phyloP scores from a whole-genome alignment of 2,888 invertebrate species.

The Netelia melanura region DNA sequence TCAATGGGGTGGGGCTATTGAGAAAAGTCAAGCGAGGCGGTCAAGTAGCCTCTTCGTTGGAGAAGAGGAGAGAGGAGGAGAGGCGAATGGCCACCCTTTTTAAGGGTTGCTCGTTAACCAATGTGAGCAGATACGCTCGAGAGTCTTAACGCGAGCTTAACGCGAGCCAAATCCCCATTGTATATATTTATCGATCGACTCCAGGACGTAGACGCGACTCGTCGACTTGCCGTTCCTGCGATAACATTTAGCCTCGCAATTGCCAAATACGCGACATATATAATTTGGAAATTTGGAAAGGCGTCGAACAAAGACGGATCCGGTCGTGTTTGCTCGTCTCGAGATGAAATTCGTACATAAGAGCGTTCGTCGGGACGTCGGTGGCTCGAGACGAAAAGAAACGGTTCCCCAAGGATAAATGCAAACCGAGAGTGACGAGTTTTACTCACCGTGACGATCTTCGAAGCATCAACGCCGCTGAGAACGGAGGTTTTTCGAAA shows the following conservation, averaged over 20 bases:
- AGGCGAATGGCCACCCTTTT: constrained; percentile 52
- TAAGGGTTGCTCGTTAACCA: constrained; percentile 67
- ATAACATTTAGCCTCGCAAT: no score
- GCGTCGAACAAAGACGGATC: no score
- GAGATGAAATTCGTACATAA: no score
- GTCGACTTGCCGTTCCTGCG: neutral
- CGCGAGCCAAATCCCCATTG: no score
- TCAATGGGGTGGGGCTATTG: constrained; percentile 38
- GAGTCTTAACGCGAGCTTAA: constrained; percentile 21
- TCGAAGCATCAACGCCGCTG: neutral
- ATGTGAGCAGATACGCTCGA: constrained; percentile 61
- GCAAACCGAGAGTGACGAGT: no score
- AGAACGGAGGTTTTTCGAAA: neutral
- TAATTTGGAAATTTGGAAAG: no score
- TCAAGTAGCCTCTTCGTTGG: neutral
- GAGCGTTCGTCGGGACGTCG: no score
- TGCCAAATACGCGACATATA: no score
- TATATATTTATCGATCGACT: no score
- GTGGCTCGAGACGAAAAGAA: no score
- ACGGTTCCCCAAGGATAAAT: no score
- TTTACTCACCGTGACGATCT: neutral
- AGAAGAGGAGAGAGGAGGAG: neutral
- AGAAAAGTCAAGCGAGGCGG: constrained; percentile 31
- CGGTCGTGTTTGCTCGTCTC: no score
- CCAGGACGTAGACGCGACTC: neutral